Percentiles rank a stretch among this genome's conserved stretches.
Conservation (phyloP, 1,140 invertebrate species). For the Diorhabda elongata region DNA sequence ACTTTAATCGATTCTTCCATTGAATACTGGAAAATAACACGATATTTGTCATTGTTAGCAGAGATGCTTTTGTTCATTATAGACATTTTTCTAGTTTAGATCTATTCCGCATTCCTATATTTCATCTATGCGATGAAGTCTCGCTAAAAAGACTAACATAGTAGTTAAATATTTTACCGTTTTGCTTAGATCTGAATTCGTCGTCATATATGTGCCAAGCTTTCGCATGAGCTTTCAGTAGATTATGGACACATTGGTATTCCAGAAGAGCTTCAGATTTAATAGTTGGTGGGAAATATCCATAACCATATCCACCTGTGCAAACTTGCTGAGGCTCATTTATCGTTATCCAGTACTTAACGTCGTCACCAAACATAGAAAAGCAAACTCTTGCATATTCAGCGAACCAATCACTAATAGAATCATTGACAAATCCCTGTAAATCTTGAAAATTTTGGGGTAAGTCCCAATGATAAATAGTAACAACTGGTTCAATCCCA, state of each 20-base stretch:
- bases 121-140: too few species aligned
- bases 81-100: too few species aligned
- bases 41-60: too few species aligned
- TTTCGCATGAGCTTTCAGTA: constrained; percentile 33
- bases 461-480: constrained; percentile 39
- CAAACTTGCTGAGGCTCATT: constrained; percentile 49
- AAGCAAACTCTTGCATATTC: constrained; percentile 37
- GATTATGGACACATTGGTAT: constrained; percentile 35
- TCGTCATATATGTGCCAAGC: constrained; percentile 34
- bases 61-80: too few species aligned
- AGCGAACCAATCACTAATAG: constrained; percentile 36
- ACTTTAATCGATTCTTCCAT: too few species aligned
- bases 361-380: constrained; percentile 28
- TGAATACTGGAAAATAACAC: too few species aligned
- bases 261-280: constrained; percentile 31
- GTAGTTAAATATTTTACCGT: constrained; percentile 17
- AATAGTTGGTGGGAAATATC: constrained; percentile 29
- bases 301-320: constrained; percentile 28
- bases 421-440: constrained; percentile 38
- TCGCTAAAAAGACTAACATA: too few species aligned
- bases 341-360: constrained; percentile 53
- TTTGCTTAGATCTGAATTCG: constrained; percentile 29
- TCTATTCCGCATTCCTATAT: too few species aligned
- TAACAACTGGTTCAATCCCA: constrained; percentile 61
- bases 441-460: constrained; percentile 40